These are phyloP conservation scores for Trissolcus brochymenae DNA, from an alignment of 2,888 invertebrate species.

Conservation along the genomic window DNA sequence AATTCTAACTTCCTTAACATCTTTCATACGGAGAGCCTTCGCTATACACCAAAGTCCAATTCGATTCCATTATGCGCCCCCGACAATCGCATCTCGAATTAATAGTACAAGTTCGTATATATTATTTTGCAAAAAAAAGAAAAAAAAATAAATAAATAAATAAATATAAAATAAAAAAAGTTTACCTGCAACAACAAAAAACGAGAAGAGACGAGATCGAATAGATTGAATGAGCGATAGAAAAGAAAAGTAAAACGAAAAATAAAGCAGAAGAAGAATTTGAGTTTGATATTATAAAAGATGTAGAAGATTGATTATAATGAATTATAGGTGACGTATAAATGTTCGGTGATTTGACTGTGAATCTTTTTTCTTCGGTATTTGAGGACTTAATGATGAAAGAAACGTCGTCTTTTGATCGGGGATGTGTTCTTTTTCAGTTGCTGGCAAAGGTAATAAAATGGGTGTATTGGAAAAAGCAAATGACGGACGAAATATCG, in stretches of 20 bases:
- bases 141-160: too few relatives aligned
- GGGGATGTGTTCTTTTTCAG: too few relatives aligned
- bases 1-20: slow-evolving; percentile 50
- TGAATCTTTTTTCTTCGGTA: too few relatives aligned
- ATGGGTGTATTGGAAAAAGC: slow-evolving; percentile 56
- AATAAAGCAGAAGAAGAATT: too few relatives aligned
- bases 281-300: too few relatives aligned
- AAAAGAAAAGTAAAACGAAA: too few relatives aligned
- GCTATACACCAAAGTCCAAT: slow-evolving; percentile 29
- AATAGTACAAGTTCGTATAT: slow-evolving; percentile 13
- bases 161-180: too few relatives aligned
- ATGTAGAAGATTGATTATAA: too few relatives aligned
- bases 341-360: too few relatives aligned
- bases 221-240: background rate
- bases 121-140: background rate
- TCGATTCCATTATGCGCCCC: slow-evolving; percentile 40
- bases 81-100: slow-evolving; percentile 39
- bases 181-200: background rate
- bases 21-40: slow-evolving; percentile 49
- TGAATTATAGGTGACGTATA: too few relatives aligned
- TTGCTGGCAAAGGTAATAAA: slow-evolving; percentile 8
- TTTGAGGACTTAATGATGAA: too few relatives aligned
- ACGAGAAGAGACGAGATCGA: background rate
- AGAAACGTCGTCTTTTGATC: too few relatives aligned
- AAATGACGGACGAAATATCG: slow-evolving; percentile 71